phyloP scores from a whole-genome alignment of 2,797 vertebrate genomes.

The Atherinosoma microstoma region DNA sequence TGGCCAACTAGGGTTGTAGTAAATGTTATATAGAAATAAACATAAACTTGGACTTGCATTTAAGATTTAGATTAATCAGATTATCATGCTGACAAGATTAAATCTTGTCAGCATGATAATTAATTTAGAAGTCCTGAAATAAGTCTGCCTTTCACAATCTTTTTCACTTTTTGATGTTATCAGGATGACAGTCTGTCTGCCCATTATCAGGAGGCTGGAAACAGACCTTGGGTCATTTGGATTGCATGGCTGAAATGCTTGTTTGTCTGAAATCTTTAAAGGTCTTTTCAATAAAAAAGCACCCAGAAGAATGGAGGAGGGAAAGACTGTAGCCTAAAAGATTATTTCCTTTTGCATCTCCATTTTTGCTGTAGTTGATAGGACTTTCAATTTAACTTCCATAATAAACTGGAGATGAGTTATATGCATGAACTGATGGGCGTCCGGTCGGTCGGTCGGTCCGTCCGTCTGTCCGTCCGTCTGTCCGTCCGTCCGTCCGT shows the following conservation, averaged over 20 bases:
- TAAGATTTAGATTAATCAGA: too few species aligned
- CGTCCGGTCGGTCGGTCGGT: too few species aligned
- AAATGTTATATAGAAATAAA: too few species aligned
- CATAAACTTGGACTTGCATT: too few species aligned
- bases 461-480: too few species aligned
- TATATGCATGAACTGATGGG: not conserved
- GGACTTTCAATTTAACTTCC: not conserved
- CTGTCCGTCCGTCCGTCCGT: too few species aligned
- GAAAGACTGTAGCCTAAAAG: slow-evolving; percentile 28
- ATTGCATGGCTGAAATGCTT: slow-evolving; percentile 22
- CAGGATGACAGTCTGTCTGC: slow-evolving; percentile 41
- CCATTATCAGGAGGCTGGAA: slow-evolving; percentile 50
- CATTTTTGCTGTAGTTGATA: slow-evolving; percentile 3
- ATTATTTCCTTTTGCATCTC: slow-evolving; percentile 15
- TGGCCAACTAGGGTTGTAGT: too few species aligned
- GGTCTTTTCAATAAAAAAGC: slow-evolving; percentile 14
- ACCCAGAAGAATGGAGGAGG: slow-evolving; percentile 15
- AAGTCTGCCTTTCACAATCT: slow-evolving; percentile 22
- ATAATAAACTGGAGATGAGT: not conserved
- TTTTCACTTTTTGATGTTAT: slow-evolving; percentile 51
- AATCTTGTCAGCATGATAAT: not conserved
- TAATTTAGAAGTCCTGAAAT: slow-evolving; percentile 13
- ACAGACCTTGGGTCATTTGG: slow-evolving; percentile 28
- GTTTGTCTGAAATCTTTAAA: slow-evolving; percentile 31
- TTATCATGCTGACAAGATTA: not conserved